A percentile compares a stretch with the other conserved stretches of the same genome.
These are phyloP conservation scores for Eubasilissa regina DNA, from an alignment of 1,140 invertebrate species.

Conservation along the genomic window DNA sequence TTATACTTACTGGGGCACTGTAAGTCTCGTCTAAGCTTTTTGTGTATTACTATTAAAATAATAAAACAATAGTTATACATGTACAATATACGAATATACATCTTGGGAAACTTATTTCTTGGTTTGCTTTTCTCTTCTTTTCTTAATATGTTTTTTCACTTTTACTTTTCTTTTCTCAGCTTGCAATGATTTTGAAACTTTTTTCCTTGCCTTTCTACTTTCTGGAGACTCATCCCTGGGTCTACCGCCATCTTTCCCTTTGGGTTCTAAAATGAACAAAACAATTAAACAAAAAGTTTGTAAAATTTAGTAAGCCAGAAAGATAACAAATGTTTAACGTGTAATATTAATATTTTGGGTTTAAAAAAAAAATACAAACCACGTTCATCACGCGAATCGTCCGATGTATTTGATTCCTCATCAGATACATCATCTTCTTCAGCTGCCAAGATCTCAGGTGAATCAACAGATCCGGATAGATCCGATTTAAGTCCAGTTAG, in stretches of 20 bases:
- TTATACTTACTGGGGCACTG: too few species aligned
- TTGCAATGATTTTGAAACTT: constrained; percentile 88
- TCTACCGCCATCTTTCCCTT: constrained; percentile 77
- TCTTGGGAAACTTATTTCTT: constrained; percentile 63
- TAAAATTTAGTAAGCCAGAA: background rate
- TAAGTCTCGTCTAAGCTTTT: too few species aligned
- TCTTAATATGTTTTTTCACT: constrained; percentile 97
- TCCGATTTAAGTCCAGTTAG: constrained; percentile 88
- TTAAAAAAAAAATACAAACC: constrained; percentile 17
- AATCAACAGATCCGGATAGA: constrained; percentile 80
- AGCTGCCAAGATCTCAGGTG: constrained; percentile 71
- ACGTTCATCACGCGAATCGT: constrained; percentile 66
- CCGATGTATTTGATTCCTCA: constrained; percentile 63
- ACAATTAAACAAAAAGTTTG: background rate
- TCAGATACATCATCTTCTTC: constrained; percentile 68
- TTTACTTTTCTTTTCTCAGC: constrained; percentile 94
- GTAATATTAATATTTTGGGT: background rate
- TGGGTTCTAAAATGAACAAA: constrained; percentile 48
- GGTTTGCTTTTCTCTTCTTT: constrained; percentile 83
- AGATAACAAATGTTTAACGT: constrained; percentile 10
- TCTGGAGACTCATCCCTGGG: constrained; percentile 91
- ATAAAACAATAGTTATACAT: too few species aligned
- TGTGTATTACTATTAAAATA: too few species aligned
- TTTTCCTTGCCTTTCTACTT: constrained; percentile 89
- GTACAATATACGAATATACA: background rate